phyloP scores from a whole-genome alignment of 2,888 invertebrate genomes.

The Diloba caeruleocephala region DNA sequence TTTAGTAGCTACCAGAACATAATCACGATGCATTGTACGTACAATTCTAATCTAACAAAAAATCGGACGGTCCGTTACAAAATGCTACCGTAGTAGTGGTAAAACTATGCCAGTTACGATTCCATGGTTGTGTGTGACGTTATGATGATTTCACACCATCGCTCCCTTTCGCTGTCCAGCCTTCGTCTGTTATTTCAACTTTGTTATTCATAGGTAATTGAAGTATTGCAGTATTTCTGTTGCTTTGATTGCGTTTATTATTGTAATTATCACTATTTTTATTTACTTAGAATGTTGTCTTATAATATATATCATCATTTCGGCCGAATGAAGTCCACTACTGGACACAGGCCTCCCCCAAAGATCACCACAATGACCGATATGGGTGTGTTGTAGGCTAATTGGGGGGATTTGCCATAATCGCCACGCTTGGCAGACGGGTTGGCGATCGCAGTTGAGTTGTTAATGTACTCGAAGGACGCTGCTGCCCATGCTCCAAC shows the following conservation, averaged over 20 bases:
- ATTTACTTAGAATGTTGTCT: background rate
- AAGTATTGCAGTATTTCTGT: constrained; percentile 25
- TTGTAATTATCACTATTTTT: constrained; percentile 9
- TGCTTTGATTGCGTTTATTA: constrained; percentile 19
- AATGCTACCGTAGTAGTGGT: constrained; percentile 58
- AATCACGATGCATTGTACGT: constrained; percentile 69
- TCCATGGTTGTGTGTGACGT: constrained; percentile 32
- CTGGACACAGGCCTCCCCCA: too few relatives aligned
- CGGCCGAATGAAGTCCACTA: too few relatives aligned
- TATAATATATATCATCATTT: too few relatives aligned
- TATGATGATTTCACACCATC: constrained; percentile 46
- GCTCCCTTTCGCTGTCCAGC: constrained; percentile 27
- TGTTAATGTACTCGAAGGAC: too few relatives aligned
- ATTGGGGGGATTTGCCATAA: too few relatives aligned
- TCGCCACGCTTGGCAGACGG: too few relatives aligned
- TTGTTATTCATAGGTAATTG: constrained; percentile 36
- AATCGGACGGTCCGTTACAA: constrained; percentile 60
- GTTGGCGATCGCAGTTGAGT: too few relatives aligned
- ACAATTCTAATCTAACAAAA: constrained; percentile 66
- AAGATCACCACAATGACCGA: too few relatives aligned
- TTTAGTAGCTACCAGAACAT: constrained; percentile 65
- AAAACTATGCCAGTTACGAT: constrained; percentile 43
- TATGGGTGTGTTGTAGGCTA: too few relatives aligned
- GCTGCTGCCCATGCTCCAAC: too few relatives aligned
- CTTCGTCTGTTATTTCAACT: constrained; percentile 33